phyloP scores from a whole-genome alignment of 2,797 vertebrate genomes.

The Notolepis coatsorum region DNA sequence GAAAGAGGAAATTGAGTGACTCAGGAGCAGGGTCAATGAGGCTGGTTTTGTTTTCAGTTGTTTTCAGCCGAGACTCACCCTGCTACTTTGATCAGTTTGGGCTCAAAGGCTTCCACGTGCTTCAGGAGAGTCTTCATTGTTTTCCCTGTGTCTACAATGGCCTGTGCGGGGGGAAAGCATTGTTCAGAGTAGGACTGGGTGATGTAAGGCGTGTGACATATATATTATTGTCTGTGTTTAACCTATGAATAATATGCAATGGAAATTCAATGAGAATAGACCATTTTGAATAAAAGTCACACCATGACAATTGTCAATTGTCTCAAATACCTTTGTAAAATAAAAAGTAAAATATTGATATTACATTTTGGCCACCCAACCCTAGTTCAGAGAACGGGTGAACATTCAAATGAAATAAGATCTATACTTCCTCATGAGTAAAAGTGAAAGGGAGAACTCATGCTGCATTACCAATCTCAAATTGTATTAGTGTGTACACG shows the following conservation, averaged over 20 bases:
- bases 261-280: slow-evolving; percentile 25
- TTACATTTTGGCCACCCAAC: too few relatives aligned
- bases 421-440: neutral
- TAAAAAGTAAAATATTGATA: too few relatives aligned
- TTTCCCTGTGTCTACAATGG: slow-evolving; percentile 91
- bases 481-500: neutral
- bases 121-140: slow-evolving; percentile 91
- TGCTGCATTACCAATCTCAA: neutral
- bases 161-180: slow-evolving; percentile 72
- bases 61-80: slow-evolving; percentile 80
- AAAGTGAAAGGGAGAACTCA: slow-evolving; percentile 17
- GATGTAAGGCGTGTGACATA: too few relatives aligned
- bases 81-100: slow-evolving; percentile 94
- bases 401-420: neutral
- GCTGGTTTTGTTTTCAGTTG: slow-evolving; percentile 34
- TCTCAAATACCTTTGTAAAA: slow-evolving; percentile 9
- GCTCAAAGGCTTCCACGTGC: slow-evolving; percentile 86
- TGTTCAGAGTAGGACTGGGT: neutral
- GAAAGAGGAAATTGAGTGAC: slow-evolving; percentile 46
- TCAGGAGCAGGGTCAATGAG: slow-evolving; percentile 36
- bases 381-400: slow-evolving; percentile 4
- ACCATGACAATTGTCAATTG: neutral
- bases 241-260: slow-evolving; percentile 4
- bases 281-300: too few relatives aligned
- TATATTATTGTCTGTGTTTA: neutral